These are phyloP conservation scores for Oscheius sp. DNA, from an alignment of 2,888 invertebrate species.

Conservation along the genomic window DNA sequence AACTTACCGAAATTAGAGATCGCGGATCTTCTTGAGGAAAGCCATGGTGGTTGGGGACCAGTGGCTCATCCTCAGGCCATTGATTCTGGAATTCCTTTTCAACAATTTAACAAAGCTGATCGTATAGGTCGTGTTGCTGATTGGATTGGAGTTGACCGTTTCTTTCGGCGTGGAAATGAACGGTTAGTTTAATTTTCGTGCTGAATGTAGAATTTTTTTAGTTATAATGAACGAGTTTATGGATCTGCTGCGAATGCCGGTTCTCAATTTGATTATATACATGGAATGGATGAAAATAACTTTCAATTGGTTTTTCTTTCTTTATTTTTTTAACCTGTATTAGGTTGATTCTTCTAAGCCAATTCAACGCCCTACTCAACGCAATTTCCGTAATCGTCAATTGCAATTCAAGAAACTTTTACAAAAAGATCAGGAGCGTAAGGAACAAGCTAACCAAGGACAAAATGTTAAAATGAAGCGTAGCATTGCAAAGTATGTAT, in stretches of 20 bases:
- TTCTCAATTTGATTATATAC: conserved; percentile 96
- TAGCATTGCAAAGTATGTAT: conserved; percentile 59
- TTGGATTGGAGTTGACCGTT: conserved; percentile 86
- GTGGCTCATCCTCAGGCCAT: conserved; percentile 15
- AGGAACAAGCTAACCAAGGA: conserved; percentile 67
- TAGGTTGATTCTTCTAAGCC: conserved; percentile 82
- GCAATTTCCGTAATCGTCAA: conserved; percentile 61
- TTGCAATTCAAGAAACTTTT: conserved; percentile 61
- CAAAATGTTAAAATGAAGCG: conserved; percentile 67
- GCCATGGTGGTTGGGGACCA: conserved; percentile 53
- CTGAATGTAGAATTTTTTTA: conserved; percentile 22
- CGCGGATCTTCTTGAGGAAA: conserved; percentile 31
- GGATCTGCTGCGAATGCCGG: conserved; percentile 74
- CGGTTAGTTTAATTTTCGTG: conserved; percentile 31
- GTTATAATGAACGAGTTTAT: conserved; percentile 68
- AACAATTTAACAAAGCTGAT: conserved; percentile 95
- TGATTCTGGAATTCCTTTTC: conserved; percentile 85
- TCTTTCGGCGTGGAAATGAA: conserved; percentile 90
- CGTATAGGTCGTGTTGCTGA: conserved; percentile 94
- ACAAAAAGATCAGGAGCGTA: conserved; percentile 68
- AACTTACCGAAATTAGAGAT: conserved; percentile 14
- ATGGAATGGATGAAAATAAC: conserved; percentile 96
- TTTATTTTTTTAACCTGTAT: background rate
- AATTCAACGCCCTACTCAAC: conserved; percentile 48
- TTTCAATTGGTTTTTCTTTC: conserved; percentile 83